Evolutionary conservation across 2,113 vertebrate genomes (phyloP).

Genomic region (Phycodurus eques): DNA sequence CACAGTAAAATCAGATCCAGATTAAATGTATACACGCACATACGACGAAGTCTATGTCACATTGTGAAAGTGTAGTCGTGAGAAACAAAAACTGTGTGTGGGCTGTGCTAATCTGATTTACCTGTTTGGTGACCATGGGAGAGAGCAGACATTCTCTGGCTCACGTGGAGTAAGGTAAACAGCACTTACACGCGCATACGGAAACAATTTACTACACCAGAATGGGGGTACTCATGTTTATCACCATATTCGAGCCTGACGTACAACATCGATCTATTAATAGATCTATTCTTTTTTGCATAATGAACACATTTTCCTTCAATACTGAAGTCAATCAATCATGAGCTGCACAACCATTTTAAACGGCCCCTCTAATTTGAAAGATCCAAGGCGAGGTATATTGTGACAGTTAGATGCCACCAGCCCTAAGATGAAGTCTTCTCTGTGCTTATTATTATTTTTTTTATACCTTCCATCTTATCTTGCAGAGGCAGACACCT

Average conservation of each 20-base stretch:
- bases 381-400: slow-evolving; percentile 14
- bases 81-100: slow-evolving; percentile 17
- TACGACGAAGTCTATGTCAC: neutral
- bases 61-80: slow-evolving; percentile 5
- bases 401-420: slow-evolving; percentile 32
- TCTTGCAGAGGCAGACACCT: slow-evolving; percentile 44
- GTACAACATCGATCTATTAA: neutral
- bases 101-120: slow-evolving; percentile 11
- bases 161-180: slow-evolving; percentile 26
- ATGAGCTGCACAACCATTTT: neutral
- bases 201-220: slow-evolving; percentile 10
- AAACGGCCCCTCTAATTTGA: neutral
- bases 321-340: neutral
- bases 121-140: neutral
- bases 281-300: neutral
- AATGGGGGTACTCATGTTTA: neutral
- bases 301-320: neutral
- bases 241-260: neutral
- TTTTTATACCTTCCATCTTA: slow-evolving; percentile 50
- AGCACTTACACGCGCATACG: slow-evolving; percentile 32
- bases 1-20: too few relatives aligned
- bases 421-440: neutral
- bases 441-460: neutral
- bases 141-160: neutral
- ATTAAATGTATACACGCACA: too few relatives aligned